phyloP scores from a whole-genome alignment of 1,140 invertebrate genomes.

The Megathymus violae region DNA sequence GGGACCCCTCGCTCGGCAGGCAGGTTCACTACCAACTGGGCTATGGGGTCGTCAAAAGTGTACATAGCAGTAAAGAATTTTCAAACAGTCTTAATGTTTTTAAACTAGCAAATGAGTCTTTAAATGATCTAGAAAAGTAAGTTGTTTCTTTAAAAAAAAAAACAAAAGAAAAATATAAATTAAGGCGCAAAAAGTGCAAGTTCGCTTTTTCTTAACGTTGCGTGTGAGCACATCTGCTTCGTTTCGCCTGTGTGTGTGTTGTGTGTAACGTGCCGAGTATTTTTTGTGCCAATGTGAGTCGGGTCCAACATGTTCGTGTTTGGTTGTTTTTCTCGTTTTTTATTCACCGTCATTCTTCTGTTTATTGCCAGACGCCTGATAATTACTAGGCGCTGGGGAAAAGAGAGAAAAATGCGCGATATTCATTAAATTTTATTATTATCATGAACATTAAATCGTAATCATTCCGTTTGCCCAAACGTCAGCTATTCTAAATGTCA shows the following conservation, averaged over 20 bases:
- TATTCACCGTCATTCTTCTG: slow-evolving; percentile 52
- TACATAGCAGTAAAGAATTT: no score
- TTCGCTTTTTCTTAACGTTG: slow-evolving; percentile 61
- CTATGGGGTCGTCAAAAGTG: no score
- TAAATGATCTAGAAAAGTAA: no score
- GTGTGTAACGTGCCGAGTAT: slow-evolving; percentile 38
- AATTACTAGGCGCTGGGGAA: slow-evolving; percentile 4
- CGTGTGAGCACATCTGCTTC: slow-evolving; percentile 73
- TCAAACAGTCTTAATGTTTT: no score
- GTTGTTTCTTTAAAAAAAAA: slow-evolving; percentile 14
- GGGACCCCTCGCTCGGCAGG: no score
- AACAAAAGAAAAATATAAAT: slow-evolving; percentile 30
- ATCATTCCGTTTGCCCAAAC: no score
- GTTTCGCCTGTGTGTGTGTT: no score
- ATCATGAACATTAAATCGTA: no score
- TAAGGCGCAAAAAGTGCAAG: slow-evolving; percentile 1
- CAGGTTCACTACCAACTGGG: no score
- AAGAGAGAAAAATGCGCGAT: neutral
- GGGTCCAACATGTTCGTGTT: slow-evolving; percentile 51
- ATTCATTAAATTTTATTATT: neutral
- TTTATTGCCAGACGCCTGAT: slow-evolving; percentile 45
- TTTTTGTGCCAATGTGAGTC: slow-evolving; percentile 51
- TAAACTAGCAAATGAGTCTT: no score
- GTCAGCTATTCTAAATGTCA: no score
- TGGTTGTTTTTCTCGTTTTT: slow-evolving; percentile 59